phyloP scores from a whole-genome alignment of 2,888 invertebrate genomes.

The Cordilura impudica region DNA sequence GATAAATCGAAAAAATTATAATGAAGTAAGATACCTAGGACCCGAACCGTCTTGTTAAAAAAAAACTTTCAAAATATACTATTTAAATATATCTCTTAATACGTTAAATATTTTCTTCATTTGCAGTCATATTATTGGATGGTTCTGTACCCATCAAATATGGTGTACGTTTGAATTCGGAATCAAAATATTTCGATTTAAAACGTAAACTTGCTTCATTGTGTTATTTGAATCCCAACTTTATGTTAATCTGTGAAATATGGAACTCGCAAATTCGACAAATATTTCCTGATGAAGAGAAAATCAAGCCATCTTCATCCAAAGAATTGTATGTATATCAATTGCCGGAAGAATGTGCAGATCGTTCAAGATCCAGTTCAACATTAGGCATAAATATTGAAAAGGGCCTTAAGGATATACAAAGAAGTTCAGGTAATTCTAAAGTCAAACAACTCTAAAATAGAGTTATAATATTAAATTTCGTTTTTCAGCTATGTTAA shows the following conservation, averaged over 20 bases:
- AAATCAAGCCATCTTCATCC: slow-evolving; percentile 79
- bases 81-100: too few species aligned
- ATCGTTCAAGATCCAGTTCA: slow-evolving; percentile 74
- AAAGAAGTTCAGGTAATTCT: slow-evolving; percentile 75
- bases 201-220: slow-evolving; percentile 84
- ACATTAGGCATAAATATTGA: slow-evolving; percentile 75
- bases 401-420: slow-evolving; percentile 77
- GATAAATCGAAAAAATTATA: too few species aligned
- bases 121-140: slow-evolving; percentile 86
- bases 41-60: too few species aligned
- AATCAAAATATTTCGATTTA: slow-evolving; percentile 87
- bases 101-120: not conserved
- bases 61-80: too few species aligned
- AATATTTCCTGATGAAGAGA: slow-evolving; percentile 79
- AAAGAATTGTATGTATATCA: slow-evolving; percentile 85
- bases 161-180: slow-evolving; percentile 89
- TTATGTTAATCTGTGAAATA: slow-evolving; percentile 86
- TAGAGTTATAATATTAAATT: not conserved
- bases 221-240: slow-evolving; percentile 81
- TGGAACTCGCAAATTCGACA: slow-evolving; percentile 84
- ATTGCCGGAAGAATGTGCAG: slow-evolving; percentile 79
- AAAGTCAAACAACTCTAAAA: not conserved
- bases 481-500: slow-evolving; percentile 64
- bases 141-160: slow-evolving; percentile 91
- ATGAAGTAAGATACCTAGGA: too few species aligned